Evolutionary conservation across 2,888 invertebrate genomes (phyloP), one percentile per base, ranked within the genome.

Genomic region (Calameuta pallipes): DNA sequence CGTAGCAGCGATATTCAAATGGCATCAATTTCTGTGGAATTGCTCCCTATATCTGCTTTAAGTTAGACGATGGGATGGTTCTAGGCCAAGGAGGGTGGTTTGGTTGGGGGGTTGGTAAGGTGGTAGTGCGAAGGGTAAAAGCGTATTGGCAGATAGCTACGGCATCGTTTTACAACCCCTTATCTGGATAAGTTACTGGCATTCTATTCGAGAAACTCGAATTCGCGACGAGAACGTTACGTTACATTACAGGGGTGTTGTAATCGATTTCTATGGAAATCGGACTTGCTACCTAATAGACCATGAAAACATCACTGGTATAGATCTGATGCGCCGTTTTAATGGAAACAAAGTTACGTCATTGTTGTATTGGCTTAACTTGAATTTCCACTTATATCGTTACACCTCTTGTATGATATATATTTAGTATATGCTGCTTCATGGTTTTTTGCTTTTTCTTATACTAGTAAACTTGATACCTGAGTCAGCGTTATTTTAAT

Each of bases 131-230:
- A 70, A 70, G 73, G 35, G 75, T 31, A 71, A 41, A 85, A 88
- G 85, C 88, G 87, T 90, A 91, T 90, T 90, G 90, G 89, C 89
- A 88, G 89, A 89, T 89, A 89, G 89, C 88, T 89, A 78, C 85
- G 84, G 85, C 86, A 86, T 87, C 89, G 87, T 90, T 90, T 90
- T 90, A 90, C 89, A 90, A 88, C 88, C 89, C 86, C 91, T 90
- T 90, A 90, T 90, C 90, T 87, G 86, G 83, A 87, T 90, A 87
- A 88, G 86, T 89, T 89, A 89, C 87, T 87, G 85, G 84, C 87
- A 87, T 87, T 86, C 85, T 84, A 84, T 85, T 84, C 85, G 81
- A 80, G 78, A 75, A 69, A 37, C 74, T 79, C 78, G 75, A 80
- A 78, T 79, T 77, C 76, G 79, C 79, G 80, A 81, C 81, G 81